Evolutionary conservation across 2,888 invertebrate species (phyloP).

Genomic region (Eupeodes luniger): DNA sequence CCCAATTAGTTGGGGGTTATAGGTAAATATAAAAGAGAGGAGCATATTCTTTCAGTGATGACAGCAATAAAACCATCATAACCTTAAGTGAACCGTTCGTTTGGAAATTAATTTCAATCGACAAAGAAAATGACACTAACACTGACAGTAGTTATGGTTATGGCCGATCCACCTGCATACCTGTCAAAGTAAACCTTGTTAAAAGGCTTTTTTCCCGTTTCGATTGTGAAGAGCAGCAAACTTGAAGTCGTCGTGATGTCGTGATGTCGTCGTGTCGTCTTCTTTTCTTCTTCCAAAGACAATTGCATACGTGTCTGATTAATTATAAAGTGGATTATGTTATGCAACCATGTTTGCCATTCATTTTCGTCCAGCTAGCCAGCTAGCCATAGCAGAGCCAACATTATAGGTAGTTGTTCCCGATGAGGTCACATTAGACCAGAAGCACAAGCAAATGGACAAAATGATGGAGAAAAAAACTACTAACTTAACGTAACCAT

Average conservation of each 20-base stretch:
- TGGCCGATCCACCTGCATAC: slow-evolving; percentile 35
- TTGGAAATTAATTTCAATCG: slow-evolving; percentile 67
- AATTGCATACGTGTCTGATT: slow-evolving; percentile 83
- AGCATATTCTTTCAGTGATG: slow-evolving; percentile 37
- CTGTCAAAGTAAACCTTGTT: slow-evolving; percentile 39
- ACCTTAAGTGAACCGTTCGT: slow-evolving; percentile 51
- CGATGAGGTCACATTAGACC: slow-evolving; percentile 73
- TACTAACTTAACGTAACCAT: slow-evolving; percentile 53
- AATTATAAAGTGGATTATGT: slow-evolving; percentile 83
- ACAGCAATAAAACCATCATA: slow-evolving; percentile 69
- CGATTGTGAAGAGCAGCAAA: background rate
- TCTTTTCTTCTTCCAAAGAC: slow-evolving; percentile 54
- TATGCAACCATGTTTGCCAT: slow-evolving; percentile 75
- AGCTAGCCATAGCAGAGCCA: background rate
- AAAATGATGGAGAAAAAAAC: slow-evolving; percentile 26
- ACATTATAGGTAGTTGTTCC: slow-evolving; percentile 32
- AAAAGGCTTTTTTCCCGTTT: slow-evolving; percentile 11
- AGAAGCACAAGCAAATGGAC: slow-evolving; percentile 31
- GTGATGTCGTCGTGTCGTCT: background rate
- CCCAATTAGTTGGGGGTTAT: slow-evolving; percentile 48
- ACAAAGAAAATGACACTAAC: slow-evolving; percentile 55
- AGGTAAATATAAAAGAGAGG: background rate
- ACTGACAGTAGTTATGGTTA: slow-evolving; percentile 30
- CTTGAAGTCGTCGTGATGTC: too few relatives aligned
- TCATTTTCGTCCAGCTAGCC: slow-evolving; percentile 64